phyloP scores from a whole-genome alignment of 2,797 vertebrate genomes.

The Threskiornis aethiopicus region DNA sequence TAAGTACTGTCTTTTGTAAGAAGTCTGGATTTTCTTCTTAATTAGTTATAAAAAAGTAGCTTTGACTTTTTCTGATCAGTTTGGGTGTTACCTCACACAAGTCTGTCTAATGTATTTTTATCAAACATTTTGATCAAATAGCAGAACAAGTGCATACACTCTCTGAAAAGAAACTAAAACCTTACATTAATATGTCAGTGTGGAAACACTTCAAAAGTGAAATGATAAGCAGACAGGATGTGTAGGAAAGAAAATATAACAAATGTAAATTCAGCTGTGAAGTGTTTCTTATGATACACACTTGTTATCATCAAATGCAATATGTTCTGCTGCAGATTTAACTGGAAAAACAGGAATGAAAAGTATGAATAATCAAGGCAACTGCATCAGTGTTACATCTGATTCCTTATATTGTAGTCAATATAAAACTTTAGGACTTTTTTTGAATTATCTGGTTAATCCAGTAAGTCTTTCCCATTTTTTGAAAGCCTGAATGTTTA shows the following conservation, averaged over 20 bases:
- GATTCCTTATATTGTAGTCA: neutral
- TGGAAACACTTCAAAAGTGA: neutral
- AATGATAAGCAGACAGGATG: neutral
- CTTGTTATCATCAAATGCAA: neutral
- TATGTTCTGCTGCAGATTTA: neutral
- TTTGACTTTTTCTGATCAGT: neutral
- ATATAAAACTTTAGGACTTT: neutral
- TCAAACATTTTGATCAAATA: neutral
- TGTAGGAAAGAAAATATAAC: neutral
- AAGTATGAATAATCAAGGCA: neutral
- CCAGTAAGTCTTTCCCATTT: neutral
- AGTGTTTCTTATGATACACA: neutral
- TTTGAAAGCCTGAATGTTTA: neutral
- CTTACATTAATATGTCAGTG: neutral
- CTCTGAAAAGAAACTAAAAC: neutral
- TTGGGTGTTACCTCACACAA: neutral
- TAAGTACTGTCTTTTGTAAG: neutral
- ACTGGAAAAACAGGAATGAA: conserved; percentile 22
- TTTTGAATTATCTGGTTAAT: neutral
- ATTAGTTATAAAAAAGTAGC: neutral
- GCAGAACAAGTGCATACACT: neutral
- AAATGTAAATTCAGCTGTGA: neutral
- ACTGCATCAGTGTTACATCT: neutral
- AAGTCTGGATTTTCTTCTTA: neutral
- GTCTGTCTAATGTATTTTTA: neutral